A percentile compares a stretch with the other conserved stretches of the same genome.
Conservation (phyloP, 2,113 vertebrate species). For the Chiloscyllium plagiosum region DNA sequence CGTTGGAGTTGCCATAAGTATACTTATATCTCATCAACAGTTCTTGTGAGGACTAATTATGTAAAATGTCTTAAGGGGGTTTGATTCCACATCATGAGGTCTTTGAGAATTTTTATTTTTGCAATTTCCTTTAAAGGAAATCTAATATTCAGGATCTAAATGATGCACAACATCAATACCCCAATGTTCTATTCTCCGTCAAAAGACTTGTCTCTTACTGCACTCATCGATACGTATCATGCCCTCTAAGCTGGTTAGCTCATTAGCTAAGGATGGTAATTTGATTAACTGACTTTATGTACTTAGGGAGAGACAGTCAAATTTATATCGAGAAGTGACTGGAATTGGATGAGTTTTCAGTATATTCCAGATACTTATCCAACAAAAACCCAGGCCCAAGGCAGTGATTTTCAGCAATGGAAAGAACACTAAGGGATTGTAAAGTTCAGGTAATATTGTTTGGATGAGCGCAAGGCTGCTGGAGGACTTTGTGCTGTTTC, state of each 20-base stretch:
- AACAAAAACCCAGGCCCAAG: neutral
- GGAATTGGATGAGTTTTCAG: neutral
- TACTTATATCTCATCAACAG: neutral
- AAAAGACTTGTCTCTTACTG: neutral
- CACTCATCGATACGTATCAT: neutral
- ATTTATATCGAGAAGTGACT: slow-evolving; percentile 5
- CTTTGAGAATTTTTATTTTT: neutral
- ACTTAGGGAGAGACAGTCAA: neutral
- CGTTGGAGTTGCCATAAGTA: neutral
- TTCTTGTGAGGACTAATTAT: neutral
- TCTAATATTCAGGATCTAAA: slow-evolving; percentile 32
- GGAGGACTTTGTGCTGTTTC: neutral
- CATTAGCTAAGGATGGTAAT: slow-evolving; percentile 14
- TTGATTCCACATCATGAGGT: neutral
- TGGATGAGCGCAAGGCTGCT: neutral
- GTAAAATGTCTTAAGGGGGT: neutral
- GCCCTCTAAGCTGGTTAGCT: neutral
- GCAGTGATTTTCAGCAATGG: neutral
- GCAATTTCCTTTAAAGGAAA: neutral
- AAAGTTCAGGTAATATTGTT: neutral
- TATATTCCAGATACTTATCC: neutral
- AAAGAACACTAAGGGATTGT: neutral
- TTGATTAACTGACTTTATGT: slow-evolving; percentile 13
- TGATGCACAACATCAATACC: neutral
- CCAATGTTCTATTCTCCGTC: neutral